These are phyloP conservation scores for Sialis fuliginosa DNA, from an alignment of 2,888 invertebrate species.

Conservation along the genomic window DNA sequence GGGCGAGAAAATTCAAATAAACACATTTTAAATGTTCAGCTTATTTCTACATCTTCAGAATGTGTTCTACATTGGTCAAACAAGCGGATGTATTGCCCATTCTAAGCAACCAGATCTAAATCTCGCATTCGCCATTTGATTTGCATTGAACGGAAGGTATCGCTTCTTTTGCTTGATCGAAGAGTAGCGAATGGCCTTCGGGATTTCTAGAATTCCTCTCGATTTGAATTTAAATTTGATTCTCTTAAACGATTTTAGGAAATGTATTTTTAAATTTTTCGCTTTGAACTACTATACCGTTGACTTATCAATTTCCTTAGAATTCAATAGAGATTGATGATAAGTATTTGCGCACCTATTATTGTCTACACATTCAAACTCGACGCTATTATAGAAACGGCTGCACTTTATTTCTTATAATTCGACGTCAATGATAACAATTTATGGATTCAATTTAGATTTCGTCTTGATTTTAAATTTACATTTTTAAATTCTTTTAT, in stretches of 20 bases:
- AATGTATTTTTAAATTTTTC: slow-evolving; percentile 6
- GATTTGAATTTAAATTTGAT: slow-evolving; percentile 6
- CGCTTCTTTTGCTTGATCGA: background rate
- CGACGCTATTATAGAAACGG: too few relatives aligned
- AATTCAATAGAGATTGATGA: slow-evolving; percentile 4
- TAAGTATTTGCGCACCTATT: background rate
- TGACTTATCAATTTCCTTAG: slow-evolving; percentile 2
- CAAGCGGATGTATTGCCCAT: slow-evolving; percentile 14
- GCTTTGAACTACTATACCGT: background rate
- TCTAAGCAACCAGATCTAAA: slow-evolving; percentile 19
- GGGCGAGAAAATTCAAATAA: slow-evolving; percentile 22
- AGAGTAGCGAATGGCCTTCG: slow-evolving; percentile 4
- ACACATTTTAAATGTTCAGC: slow-evolving; percentile 23
- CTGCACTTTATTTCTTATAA: too few relatives aligned
- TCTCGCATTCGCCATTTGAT: slow-evolving; percentile 20
- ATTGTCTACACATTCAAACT: too few relatives aligned
- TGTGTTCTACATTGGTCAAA: background rate
- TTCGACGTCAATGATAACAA: too few relatives aligned
- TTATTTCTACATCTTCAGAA: slow-evolving; percentile 15
- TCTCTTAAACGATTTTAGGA: slow-evolving; percentile 5
- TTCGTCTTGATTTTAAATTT: too few relatives aligned
- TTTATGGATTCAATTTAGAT: too few relatives aligned
- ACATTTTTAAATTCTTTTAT: too few relatives aligned
- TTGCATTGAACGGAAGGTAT: slow-evolving; percentile 24
- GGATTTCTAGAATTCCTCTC: slow-evolving; percentile 3